A percentile compares a stretch with the other conserved stretches of the same genome.
phyloP scores from a whole-genome alignment of 2,797 vertebrate genomes.

The Eutrigla gurnardus region DNA sequence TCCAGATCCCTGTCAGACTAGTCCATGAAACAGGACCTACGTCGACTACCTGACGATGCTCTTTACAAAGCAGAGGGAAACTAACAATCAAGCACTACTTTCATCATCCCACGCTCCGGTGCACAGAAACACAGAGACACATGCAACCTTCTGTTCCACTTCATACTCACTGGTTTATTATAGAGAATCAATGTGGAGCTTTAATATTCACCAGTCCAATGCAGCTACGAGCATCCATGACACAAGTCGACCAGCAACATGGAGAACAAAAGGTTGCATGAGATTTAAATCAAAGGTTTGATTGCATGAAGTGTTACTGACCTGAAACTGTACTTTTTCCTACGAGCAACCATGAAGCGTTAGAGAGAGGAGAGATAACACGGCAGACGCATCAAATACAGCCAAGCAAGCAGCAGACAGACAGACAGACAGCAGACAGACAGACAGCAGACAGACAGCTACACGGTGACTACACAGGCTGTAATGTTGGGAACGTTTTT shows the following conservation, averaged over 20 bases:
- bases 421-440: constrained; percentile 60
- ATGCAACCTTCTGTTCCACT: constrained; percentile 55
- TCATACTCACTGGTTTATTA: background rate
- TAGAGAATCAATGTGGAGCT: background rate
- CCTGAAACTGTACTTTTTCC: constrained; percentile 99
- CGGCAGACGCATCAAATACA: constrained; percentile 81
- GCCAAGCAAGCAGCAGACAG: constrained; percentile 60
- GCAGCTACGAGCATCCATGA: constrained; percentile 6
- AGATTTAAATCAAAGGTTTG: constrained; percentile 25
- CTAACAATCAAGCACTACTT: too few relatives aligned
- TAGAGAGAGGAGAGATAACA: constrained; percentile 83
- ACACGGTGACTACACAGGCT: constrained; percentile 35
- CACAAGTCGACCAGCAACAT: constrained; percentile 26
- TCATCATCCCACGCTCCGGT: constrained; percentile 21
- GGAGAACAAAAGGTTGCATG: constrained; percentile 65
- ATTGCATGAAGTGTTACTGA: constrained; percentile 86
- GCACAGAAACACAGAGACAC: constrained; percentile 26
- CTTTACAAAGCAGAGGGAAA: too few relatives aligned
- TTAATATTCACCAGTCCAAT: constrained; percentile 6
- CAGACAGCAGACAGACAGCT: constrained; percentile 60
- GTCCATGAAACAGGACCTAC: too few relatives aligned
- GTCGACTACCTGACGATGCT: too few relatives aligned
- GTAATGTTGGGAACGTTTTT: background rate
- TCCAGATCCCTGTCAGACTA: too few relatives aligned
- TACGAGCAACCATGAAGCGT: constrained; percentile 89